Conservation (phyloP, 2,113 vertebrate genomes). For the Neoarius graeffei region DNA sequence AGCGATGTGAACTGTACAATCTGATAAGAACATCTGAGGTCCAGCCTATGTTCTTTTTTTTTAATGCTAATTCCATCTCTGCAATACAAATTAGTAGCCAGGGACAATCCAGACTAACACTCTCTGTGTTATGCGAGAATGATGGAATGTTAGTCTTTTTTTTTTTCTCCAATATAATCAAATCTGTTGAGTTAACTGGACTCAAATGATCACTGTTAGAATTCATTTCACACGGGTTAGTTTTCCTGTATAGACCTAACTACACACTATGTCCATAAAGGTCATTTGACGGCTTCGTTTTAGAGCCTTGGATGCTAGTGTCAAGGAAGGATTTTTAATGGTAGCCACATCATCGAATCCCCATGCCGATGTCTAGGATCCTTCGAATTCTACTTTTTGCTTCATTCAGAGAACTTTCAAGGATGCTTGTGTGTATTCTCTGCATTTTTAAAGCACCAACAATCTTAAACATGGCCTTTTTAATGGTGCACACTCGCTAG, state of each 20-base stretch:
- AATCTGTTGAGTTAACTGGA: neutral
- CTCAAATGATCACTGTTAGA: slow-evolving; percentile 11
- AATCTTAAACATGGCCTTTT: too few relatives aligned
- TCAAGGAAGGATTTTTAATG: too few relatives aligned
- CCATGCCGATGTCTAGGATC: too few relatives aligned
- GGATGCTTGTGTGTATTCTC: too few relatives aligned
- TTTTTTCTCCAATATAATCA: neutral
- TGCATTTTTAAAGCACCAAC: too few relatives aligned
- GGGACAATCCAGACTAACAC: slow-evolving; percentile 1
- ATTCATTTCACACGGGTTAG: neutral
- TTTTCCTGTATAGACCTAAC: neutral
- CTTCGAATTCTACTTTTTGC: too few relatives aligned
- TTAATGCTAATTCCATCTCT: neutral
- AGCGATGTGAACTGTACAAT: neutral
- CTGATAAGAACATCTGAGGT: neutral
- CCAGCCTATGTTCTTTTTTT: neutral
- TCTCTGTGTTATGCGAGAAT: neutral
- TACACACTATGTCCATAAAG: slow-evolving; percentile 1
- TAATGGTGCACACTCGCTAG: too few relatives aligned
- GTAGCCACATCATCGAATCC: too few relatives aligned
- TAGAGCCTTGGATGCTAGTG: neutral
- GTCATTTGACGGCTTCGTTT: neutral
- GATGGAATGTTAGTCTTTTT: neutral
- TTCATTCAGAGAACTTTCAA: too few relatives aligned
- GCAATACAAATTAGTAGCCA: neutral